Base-by-base conservation (phyloP, 2,113 vertebrate genomes). In the Leptosomus discolor region DNA sequence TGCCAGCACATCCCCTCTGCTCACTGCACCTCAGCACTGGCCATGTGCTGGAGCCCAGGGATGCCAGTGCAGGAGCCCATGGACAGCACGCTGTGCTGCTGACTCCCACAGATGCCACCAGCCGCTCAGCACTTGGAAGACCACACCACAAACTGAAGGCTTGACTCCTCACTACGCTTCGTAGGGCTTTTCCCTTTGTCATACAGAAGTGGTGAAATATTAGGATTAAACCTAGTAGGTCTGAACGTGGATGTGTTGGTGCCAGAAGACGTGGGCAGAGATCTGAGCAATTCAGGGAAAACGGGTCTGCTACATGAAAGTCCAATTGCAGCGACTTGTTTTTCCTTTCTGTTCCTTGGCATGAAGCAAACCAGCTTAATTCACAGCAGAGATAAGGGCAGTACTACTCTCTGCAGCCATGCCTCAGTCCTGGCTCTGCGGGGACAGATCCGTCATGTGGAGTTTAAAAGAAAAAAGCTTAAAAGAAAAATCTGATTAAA, bases 261-360 rank as follows among this genome's bases (percentile, higher is more conserved):
- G 45, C 4, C 3, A 4, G 45, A 68, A 64, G 81, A 91, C 0
- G 0, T 4, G 7, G 18, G 26, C 45, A 76, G 56, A 79, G 22
- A 69, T 16, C 39, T 26, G 5, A 80, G 29, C 3, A 50, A 48
- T 41, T 54, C 3, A 45, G 32, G 39, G 50, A 64, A 48, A 88
- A 76, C 4, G 15, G 18, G 41, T 36, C 51, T 41, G 56, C 32
- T 57, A 54, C 67, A 14, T 1, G 3, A 76, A 41, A 0, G 0
- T 20, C 79, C 41, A 37, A 45, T 5, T 56, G 32, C 74, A 71
- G 30, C 5, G 19, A 34, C 46, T 36, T 45, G 46, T 22, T 84
- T 79, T 64, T 48, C 39, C n/a, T 19, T 75, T 70, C 65, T 60
- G 37, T 18, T 75, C 17, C 46, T 67, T 12, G n/a, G 46, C 0